Conservation (phyloP, 2,113 vertebrate genomes). For the Cebus imitator region DNA sequence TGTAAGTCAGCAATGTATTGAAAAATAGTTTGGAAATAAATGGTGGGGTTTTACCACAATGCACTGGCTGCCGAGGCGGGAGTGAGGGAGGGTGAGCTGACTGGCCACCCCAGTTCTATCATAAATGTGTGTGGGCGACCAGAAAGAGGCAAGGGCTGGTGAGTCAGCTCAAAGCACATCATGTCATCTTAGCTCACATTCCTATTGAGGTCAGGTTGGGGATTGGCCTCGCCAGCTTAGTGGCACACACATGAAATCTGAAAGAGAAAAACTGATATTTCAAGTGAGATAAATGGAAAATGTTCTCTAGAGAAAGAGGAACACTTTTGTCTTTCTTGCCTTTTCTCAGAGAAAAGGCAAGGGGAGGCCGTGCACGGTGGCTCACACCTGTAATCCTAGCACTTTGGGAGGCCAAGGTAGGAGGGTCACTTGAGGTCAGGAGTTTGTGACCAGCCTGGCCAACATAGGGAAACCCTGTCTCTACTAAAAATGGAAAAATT, state of each 20-base stretch:
- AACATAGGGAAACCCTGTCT: no score
- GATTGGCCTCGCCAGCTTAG: background rate
- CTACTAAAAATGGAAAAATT: no score
- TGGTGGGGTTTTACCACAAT: background rate
- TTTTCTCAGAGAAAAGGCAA: background rate
- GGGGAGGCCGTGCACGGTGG: no score
- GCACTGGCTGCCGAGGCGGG: background rate
- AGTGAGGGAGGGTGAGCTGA: no score
- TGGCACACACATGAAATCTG: background rate
- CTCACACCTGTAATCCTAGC: no score
- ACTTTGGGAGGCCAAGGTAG: no score
- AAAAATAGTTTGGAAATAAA: background rate
- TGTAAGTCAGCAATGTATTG: background rate
- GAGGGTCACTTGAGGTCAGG: no score
- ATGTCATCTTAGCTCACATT: rapidly evolving
- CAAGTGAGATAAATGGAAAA: background rate
- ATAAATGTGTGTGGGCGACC: rapidly evolving
- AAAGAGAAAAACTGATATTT: background rate
- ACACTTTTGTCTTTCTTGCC: no score
- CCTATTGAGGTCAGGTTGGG: background rate
- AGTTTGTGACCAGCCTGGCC: no score
- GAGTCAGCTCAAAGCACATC: background rate
- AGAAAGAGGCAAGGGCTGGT: background rate
- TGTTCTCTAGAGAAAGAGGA: background rate
- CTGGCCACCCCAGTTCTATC: background rate